phyloP scores from a whole-genome alignment of 2,888 invertebrate species.

The Mimachlamys varia region DNA sequence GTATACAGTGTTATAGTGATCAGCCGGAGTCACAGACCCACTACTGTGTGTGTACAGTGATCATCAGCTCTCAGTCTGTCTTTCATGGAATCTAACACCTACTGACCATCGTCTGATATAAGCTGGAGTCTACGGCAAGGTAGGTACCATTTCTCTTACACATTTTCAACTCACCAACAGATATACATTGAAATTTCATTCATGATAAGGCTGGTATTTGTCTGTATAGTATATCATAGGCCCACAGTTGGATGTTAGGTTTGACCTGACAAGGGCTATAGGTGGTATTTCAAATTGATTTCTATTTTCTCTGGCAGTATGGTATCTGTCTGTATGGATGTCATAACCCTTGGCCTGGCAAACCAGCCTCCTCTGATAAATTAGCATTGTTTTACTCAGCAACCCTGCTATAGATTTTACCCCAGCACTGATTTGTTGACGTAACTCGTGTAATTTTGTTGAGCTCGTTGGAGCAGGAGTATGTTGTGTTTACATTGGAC shows the following conservation, averaged over 20 bases:
- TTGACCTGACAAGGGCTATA: background rate
- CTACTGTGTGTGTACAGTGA: background rate
- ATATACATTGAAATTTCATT: conserved; percentile 19
- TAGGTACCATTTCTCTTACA: background rate
- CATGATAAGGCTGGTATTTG: conserved; percentile 19
- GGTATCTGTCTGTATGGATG: background rate
- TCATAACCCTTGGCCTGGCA: conserved; percentile 23
- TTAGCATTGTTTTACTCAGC: conserved; percentile 36
- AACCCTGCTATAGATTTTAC: background rate
- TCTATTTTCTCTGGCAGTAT: background rate
- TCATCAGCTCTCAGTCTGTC: background rate
- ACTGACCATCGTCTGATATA: background rate
- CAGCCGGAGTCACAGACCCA: background rate
- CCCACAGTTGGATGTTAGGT: background rate
- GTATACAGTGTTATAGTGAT: background rate
- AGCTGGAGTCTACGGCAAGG: conserved; percentile 27
- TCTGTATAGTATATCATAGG: background rate
- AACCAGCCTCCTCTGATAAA: conserved; percentile 17
- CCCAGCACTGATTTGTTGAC: background rate
- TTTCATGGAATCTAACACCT: conserved; percentile 14
- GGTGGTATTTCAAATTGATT: background rate
- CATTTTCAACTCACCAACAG: background rate
- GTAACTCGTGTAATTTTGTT: conserved; percentile 11
- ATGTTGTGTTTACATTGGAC: conserved; percentile 6
- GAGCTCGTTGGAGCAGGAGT: background rate